Evolutionary conservation across 2,797 vertebrate species (phyloP).

Genomic region (Antrozous pallidus): DNA sequence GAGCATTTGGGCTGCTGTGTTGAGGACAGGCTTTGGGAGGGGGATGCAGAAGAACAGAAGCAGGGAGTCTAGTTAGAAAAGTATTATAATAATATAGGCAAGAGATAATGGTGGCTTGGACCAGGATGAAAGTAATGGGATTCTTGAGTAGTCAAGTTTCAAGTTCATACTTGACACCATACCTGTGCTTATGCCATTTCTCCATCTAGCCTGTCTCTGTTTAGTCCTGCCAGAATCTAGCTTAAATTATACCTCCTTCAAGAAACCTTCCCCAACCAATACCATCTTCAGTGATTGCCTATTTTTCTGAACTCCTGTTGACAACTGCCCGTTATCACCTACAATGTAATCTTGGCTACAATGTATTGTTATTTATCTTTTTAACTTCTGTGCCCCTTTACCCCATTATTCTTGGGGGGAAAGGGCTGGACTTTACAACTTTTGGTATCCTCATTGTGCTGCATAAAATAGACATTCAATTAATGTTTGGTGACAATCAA

Average conservation of each 20-base stretch:
- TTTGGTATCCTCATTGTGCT: neutral
- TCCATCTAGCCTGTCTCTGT: neutral
- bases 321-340: neutral
- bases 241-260: neutral
- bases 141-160: neutral
- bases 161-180: neutral
- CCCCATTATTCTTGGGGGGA: neutral
- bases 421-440: neutral
- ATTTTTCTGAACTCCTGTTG: neutral
- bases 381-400: neutral
- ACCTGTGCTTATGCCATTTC: neutral
- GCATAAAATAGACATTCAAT: neutral
- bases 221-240: neutral
- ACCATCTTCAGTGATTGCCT: neutral
- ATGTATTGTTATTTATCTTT: neutral
- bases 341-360: neutral
- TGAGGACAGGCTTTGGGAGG: neutral
- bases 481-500: constrained; percentile 3
- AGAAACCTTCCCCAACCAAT: neutral
- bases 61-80: neutral
- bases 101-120: neutral
- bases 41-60: neutral
- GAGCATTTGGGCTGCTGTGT: neutral
- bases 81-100: neutral
- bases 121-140: neutral